Evolutionary conservation across 2,113 vertebrate species (phyloP), one percentile per base, ranked within the genome.

Genomic region (Uria aalge): DNA sequence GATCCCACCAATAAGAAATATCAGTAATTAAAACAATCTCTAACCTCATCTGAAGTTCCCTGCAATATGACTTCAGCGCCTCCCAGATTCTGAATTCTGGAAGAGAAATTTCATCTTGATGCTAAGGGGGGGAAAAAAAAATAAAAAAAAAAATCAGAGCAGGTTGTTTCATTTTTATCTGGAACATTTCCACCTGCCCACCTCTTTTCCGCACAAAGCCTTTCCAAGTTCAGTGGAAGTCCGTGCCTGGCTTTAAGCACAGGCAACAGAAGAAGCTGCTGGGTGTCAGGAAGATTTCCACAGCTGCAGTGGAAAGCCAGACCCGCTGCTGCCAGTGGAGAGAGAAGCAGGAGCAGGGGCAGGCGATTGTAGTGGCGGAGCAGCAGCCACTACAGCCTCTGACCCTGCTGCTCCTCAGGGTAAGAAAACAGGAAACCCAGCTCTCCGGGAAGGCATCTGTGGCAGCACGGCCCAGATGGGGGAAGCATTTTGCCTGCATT

Each of bases 121-220:
- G 48, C 40, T 87, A 62, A 89, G 26, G 8, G 1, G 2, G 24
- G 2, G 19, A 16, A 40, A n/a, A 34, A 34, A 53, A 30, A 40
- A 47, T 55, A 21, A 38, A n/a, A 20, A 45, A 36, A 27, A 18
- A 56, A 48, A 22, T 11, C 83, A 40, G 36, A 94, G 75, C 84
- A 87, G 73, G 76, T 81, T 79, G 90, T 57, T 92, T 94, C 53
- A 69, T 30, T 86, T 94, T 84, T 69, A 60, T 78, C 76, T 94
- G 93, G 86, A 97, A 91, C 91, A 71, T 52, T 94, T 81, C 93
- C 85, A 88, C 68, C 64, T 93, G 79, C 92, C 88, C 79, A 89
- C 85, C 60, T 85, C 67, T 64, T 59, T 52, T 57, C 67, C 62
- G 63, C 88, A 83, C 57, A 79, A 85, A 95, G 63, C 67, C 68